phyloP scores from a whole-genome alignment of 1,140 invertebrate species.

The Drosophila mojavensis region DNA sequence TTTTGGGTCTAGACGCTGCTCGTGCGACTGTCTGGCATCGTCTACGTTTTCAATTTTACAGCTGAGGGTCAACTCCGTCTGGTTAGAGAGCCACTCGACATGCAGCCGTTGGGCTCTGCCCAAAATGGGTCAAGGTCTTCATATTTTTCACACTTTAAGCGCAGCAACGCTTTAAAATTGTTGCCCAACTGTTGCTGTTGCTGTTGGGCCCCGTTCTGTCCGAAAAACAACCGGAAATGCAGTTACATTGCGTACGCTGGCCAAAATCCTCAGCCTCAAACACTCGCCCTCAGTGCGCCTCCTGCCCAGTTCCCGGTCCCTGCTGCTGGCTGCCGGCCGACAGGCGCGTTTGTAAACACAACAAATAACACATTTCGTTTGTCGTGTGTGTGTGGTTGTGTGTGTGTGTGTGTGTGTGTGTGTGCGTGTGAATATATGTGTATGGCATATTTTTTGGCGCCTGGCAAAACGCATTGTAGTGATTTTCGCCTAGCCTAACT shows the following conservation, averaged over 20 bases:
- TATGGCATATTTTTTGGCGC: conserved; percentile 74
- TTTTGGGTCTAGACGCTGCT: conserved; percentile 70
- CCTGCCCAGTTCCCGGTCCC: not conserved
- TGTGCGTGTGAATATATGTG: conserved; percentile 35
- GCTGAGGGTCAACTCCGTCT: conserved; percentile 42
- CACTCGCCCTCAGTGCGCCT: conserved; percentile 22
- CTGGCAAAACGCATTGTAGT: conserved; percentile 51
- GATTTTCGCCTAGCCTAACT: conserved; percentile 64
- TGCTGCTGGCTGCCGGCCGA: conserved; percentile 44
- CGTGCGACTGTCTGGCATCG: conserved; percentile 47
- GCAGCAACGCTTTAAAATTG: conserved; percentile 57
- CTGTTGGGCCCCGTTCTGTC: not conserved
- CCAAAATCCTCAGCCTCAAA: conserved; percentile 28
- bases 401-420: conserved; percentile 18
- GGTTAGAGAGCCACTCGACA: conserved; percentile 17
- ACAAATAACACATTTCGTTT: conserved; percentile 67
- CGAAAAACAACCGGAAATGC: conserved; percentile 52
- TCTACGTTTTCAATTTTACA: conserved; percentile 53
- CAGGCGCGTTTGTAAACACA: conserved; percentile 69
- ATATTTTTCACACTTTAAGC: conserved; percentile 57
- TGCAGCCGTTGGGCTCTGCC: not conserved
- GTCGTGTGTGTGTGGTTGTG: conserved; percentile 24
- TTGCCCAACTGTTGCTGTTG: conserved; percentile 68
- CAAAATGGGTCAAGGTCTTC: conserved; percentile 74
- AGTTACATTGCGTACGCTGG: conserved; percentile 62